Evolutionary conservation across 2,113 vertebrate genomes (phyloP).

Genomic region (Haemorhous mexicanus): DNA sequence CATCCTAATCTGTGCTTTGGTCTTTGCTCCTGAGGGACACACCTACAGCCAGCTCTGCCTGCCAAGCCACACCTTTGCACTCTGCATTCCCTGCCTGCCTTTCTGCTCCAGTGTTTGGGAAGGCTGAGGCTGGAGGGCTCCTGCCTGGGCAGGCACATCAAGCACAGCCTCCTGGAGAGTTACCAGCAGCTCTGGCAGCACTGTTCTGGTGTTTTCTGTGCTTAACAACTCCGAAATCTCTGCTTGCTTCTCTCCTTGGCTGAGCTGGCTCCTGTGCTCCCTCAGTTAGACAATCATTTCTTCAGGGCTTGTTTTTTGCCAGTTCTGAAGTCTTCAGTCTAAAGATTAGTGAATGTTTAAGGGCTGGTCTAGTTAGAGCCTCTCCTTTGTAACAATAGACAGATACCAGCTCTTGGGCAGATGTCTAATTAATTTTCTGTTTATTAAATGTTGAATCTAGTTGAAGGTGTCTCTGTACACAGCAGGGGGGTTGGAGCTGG

Average conservation of each 20-base stretch:
- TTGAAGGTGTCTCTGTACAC: not conserved
- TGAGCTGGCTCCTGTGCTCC: not conserved
- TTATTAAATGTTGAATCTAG: not conserved
- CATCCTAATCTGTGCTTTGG: not conserved
- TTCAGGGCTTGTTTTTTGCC: not conserved
- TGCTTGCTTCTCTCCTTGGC: not conserved
- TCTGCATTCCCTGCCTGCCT: not conserved
- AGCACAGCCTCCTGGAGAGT: not conserved
- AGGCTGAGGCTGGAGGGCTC: not conserved
- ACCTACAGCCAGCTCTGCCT: not conserved
- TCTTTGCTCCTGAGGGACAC: not conserved
- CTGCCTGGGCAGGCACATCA: not conserved
- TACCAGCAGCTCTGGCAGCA: not conserved
- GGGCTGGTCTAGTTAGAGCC: not conserved
- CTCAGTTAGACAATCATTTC: not conserved
- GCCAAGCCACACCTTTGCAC: not conserved
- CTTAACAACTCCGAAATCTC: not conserved
- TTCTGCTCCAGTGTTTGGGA: not conserved
- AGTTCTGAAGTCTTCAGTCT: not conserved
- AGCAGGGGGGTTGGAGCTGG: accelerated
- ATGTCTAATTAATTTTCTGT: not conserved
- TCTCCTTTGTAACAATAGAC: not conserved
- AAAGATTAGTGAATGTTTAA: not conserved
- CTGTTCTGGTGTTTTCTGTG: not conserved
- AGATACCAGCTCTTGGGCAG: not conserved